Base-by-base conservation (phyloP, 2,797 vertebrate genomes). In the Micromesistius poutassou region DNA sequence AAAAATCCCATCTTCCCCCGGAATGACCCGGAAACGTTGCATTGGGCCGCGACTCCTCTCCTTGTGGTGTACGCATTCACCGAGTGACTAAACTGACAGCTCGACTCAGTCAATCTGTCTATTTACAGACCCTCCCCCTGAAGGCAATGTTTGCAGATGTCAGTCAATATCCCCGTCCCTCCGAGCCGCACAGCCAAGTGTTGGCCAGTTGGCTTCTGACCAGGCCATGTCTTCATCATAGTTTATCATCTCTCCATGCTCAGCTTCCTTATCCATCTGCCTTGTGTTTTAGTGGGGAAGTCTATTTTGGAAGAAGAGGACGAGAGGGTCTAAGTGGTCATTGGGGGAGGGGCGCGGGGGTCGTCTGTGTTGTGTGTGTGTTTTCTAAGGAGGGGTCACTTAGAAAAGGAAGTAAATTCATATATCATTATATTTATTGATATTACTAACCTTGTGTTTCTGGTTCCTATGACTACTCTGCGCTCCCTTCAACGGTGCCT, bases 131-230 rank as follows among this genome's bases (percentile, higher is more conserved):
- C 66, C 22, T n/a, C 42, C 19, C 62, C 7, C 55, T 25, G 22
- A 50, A n/a, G 50, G 22, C 40, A 62, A 40, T 22, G 19, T n/a
- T 33, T 38, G 55, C 73, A 70, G 71, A 22, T 74, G 9, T 75
- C 13, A 50, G 5, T 75, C 73, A 30, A 77, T 79, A 74, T 30
- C 16, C 28, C 42, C 30, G 76, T 62, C 71, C 74, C 78, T 74
- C 16, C 72, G 81, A 79, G 62, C 50, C 74, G 25, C 13, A 25
- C 38, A 76, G 42, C 30, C 77, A 72, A 19, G 42, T 74, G 79
- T 19, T 35, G 73, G 28, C 77, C 72, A 74, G 30, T 78, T 40
- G 76, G 36, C 28, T 72, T 73, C 40, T 71, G 75, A 84, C 78
- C 73, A 70, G 30, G 10, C 40, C 62, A 13, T 31, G 68, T 71